Conservation (phyloP, 2,888 invertebrate species). For the Drepanosiphum platanoidis region DNA sequence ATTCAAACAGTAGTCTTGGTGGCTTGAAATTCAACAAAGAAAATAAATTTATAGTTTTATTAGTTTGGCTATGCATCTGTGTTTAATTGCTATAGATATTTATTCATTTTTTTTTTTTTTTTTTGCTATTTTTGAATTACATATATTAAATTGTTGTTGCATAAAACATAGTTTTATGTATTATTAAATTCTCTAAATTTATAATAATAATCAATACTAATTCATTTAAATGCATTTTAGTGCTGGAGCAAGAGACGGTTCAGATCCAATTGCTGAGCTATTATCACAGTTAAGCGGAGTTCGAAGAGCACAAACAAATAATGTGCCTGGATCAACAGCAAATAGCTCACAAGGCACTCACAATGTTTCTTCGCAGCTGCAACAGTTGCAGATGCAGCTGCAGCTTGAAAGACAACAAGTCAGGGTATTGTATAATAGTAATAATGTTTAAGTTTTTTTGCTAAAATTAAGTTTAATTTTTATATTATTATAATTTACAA, state of each 20-base stretch:
- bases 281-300: conserved; percentile 95
- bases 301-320: conserved; percentile 73
- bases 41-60: conserved; percentile 19
- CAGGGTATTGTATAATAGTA: conserved; percentile 68
- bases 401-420: conserved; percentile 91
- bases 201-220: neutral
- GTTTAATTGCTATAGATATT: conserved; percentile 29
- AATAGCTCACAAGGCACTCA: conserved; percentile 66
- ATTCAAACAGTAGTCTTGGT: conserved; percentile 56
- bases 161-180: neutral
- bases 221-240: conserved; percentile 28
- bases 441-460: neutral
- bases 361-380: conserved; percentile 81
- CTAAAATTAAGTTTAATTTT: neutral
- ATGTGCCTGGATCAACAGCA: conserved; percentile 65
- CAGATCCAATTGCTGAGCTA: conserved; percentile 96
- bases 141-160: conserved; percentile 43
- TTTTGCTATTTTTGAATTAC: conserved; percentile 48
- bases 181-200: neutral
- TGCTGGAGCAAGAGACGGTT: conserved; percentile 81
- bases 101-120: conserved; percentile 15
- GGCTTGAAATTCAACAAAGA: conserved; percentile 35
- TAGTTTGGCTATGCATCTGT: conserved; percentile 42
- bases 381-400: conserved; percentile 94
- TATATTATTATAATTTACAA: neutral